Conservation (phyloP, 2,113 vertebrate species). For the Onychostoma macrolepis region DNA sequence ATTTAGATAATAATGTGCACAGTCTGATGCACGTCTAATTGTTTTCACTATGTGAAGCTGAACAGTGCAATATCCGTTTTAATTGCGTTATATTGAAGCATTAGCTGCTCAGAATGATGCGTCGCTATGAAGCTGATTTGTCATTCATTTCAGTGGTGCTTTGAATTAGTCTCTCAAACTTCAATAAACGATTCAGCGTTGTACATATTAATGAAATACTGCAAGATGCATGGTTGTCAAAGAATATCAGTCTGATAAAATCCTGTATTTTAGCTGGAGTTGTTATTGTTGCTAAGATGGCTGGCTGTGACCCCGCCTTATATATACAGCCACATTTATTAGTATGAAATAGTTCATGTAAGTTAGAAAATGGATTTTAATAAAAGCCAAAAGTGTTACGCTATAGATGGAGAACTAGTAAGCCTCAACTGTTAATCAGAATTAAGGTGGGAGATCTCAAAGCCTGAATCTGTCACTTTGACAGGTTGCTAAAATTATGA, state of each 20-base stretch:
- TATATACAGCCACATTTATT: background rate
- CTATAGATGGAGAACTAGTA: background rate
- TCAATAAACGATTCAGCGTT: background rate
- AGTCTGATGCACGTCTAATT: background rate
- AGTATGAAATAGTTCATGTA: background rate
- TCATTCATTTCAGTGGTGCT: background rate
- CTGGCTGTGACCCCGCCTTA: conserved; percentile 43
- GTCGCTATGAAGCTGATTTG: background rate
- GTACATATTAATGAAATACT: background rate
- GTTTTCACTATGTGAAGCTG: background rate
- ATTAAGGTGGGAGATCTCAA: background rate
- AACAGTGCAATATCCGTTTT: background rate
- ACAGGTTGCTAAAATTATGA: background rate
- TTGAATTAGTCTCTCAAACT: background rate
- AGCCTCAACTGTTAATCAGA: background rate
- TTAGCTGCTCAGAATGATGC: background rate
- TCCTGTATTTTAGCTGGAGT: background rate
- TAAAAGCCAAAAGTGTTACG: background rate
- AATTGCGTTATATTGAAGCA: conserved; percentile 43
- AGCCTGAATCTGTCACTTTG: background rate
- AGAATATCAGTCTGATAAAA: background rate
- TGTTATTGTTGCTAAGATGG: conserved; percentile 44
- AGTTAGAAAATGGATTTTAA: background rate
- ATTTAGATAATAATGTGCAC: background rate
- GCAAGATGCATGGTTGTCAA: conserved; percentile 13